Evolutionary conservation across 2,113 vertebrate genomes (phyloP).

Genomic region (Oryzias melastigma): DNA sequence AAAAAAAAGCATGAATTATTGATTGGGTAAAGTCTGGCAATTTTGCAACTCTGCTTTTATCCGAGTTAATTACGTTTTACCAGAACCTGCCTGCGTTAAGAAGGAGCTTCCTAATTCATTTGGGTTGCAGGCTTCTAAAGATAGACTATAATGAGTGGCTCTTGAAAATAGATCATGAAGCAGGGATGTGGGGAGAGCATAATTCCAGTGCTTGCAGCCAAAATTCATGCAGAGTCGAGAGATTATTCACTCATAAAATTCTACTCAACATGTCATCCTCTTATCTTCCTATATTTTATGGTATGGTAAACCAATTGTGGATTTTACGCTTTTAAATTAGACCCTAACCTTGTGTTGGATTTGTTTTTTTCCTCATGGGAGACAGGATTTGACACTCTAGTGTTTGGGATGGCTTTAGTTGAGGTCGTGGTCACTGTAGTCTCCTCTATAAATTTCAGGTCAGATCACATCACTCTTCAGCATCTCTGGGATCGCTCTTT

Average conservation of each 20-base stretch:
- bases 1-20: conserved; percentile 59
- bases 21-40: conserved; percentile 44
- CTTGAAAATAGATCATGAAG: not conserved
- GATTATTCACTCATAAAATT: too few relatives aligned
- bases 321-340: too few relatives aligned
- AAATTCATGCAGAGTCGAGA: not conserved
- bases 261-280: too few relatives aligned
- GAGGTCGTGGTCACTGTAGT: not conserved
- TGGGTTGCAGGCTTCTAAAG: not conserved
- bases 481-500: not conserved
- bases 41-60: conserved; percentile 28
- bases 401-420: not conserved
- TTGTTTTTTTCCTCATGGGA: too few relatives aligned
- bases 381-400: too few relatives aligned
- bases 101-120: conserved; percentile 6
- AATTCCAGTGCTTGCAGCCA: not conserved
- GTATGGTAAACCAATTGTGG: too few relatives aligned
- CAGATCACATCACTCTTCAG: not conserved
- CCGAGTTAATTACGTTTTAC: conserved; percentile 23
- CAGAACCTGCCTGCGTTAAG: conserved; percentile 21
- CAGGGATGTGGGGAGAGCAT: not conserved
- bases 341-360: too few relatives aligned
- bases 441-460: not conserved
- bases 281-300: too few relatives aligned
- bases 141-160: not conserved